Evolutionary conservation across 2,888 invertebrate species (phyloP), one percentile per base, ranked within the genome.

Genomic region (Disparrhopalites patrizii): DNA sequence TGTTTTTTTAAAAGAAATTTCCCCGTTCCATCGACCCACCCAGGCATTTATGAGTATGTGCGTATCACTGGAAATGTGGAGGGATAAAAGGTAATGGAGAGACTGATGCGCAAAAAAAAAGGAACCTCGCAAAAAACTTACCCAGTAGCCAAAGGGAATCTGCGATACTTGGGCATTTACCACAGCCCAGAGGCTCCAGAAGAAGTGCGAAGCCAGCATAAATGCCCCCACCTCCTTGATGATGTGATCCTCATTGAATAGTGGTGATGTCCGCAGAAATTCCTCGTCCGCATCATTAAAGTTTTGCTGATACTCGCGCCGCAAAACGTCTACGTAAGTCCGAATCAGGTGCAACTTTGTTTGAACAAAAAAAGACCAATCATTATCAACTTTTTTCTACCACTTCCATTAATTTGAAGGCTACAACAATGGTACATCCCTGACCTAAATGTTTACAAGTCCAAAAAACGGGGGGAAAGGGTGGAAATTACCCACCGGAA

Each of bases 61-160:
- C n/a, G n/a, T n/a, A n/a, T n/a, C n/a, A n/a, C n/a, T n/a, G n/a
- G n/a, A n/a, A n/a, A n/a, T n/a, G n/a, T n/a, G n/a, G n/a, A n/a
- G n/a, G n/a, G n/a, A n/a, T n/a, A n/a, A n/a, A n/a, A n/a, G n/a
- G n/a, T n/a, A 10, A 43, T 43, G 43, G n/a, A 43, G 5, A 43
- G 5, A 4, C 15, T 15, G n/a, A 43, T 5, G 43, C 20, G 20
- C n/a, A 28, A 28, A 15, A 30, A 55, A 31, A 40, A 25, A 18
- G 8, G 10, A 40, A n/a, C 4, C 1, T 38, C 8, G 7, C n/a
- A 10, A 47, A 58, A 28, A 28, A 58, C 85, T 84, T 80, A 94
- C 94, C 92, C 92, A 91, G 78, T 96, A 96, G 64, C 94, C 95
- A 77, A 97, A 97, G 20, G 91, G 88, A 76, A 96, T 96, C 77